A percentile compares a stretch with the other conserved stretches of the same genome.
These are phyloP conservation scores for Drosophila saltans DNA, from an alignment of 1,140 invertebrate species.

Conservation along the genomic window DNA sequence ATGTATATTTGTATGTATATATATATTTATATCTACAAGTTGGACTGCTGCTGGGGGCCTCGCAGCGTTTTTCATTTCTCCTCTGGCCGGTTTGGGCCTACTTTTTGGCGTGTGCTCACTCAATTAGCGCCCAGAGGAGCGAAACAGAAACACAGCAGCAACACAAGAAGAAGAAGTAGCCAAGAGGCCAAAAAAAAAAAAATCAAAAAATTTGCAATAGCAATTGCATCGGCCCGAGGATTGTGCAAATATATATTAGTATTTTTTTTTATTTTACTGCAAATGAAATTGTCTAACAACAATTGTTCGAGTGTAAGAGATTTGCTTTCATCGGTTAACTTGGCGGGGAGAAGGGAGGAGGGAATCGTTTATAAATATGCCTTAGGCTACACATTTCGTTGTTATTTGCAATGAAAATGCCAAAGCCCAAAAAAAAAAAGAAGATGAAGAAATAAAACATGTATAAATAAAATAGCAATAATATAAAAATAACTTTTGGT, in stretches of 20 bases:
- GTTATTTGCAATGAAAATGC: constrained; percentile 29
- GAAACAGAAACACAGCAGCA: constrained; percentile 62
- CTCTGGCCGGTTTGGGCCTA: constrained; percentile 50
- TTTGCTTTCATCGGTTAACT: neutral
- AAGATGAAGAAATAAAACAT: constrained; percentile 56
- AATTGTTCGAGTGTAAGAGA: constrained; percentile 36
- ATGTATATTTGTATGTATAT: constrained; percentile 42
- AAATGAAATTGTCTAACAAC: constrained; percentile 73
- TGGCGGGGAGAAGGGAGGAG: neutral
- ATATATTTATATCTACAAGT: constrained; percentile 25
- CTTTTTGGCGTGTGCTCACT: constrained; percentile 75
- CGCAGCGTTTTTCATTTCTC: constrained; percentile 78
- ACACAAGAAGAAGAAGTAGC: constrained; percentile 20
- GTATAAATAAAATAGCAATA: constrained; percentile 42
- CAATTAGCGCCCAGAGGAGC: constrained; percentile 77
- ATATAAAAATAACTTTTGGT: constrained; percentile 52
- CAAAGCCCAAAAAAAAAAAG: constrained; percentile 10
- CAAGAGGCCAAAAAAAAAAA: neutral
- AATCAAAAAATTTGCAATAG: neutral
- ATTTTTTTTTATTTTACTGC: constrained; percentile 35
- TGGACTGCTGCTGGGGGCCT: constrained; percentile 56
- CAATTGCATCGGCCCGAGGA: constrained; percentile 56
- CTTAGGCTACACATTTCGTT: constrained; percentile 28
- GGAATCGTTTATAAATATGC: constrained; percentile 52
- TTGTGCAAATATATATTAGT: constrained; percentile 66